Evolutionary conservation across 2,888 invertebrate genomes (phyloP), one percentile per base, ranked within the genome.

Genomic region (Dryadula phaetusa): DNA sequence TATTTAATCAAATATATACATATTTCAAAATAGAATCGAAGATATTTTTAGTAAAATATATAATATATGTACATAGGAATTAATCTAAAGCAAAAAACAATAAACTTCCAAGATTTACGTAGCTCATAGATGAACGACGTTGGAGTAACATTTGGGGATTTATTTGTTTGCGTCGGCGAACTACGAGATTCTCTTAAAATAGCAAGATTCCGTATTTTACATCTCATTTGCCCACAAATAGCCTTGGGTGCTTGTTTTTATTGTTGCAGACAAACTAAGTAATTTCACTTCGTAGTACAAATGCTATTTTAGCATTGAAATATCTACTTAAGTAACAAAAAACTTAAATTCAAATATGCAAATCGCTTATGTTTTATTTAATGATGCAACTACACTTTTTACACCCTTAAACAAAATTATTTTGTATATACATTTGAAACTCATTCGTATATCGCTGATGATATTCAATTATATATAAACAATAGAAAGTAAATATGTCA

Each of bases 191-290:
- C 79, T 79, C 81, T 83, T 81, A 80, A 82, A 82, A 79, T 79
- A 82, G 80, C 79, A 72, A 79, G 80, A 83, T 82, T 82, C 79
- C 79, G 81, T 82, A 81, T 84, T 84, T 85, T 82, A 85, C 84
- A 85, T 83, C 82, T 81, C 84, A 83, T 85, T 85, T 84, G 74
- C 79, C 80, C 76, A 72, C 78, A 73, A 79, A 78, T 76, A 74
- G 74, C 73, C 70, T 61, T 53, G 58, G 53, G 64, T 69, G 66
- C 67, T 70, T 71, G 70, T 71, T 71, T 70, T 70, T 65, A 66
- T 54, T 67, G 61, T 70, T 68, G 52, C 52, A 67, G 44, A 64
- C 66, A 61, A 64, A 70, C 58, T 65, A 44, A 64, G 52, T 66
- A 64, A 71, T 73, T 71, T 61, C 65, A 70, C 66, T 71, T 70